These are phyloP conservation scores for Calliphora vomitoria DNA, from an alignment of 2,888 invertebrate species.

Conservation along the genomic window DNA sequence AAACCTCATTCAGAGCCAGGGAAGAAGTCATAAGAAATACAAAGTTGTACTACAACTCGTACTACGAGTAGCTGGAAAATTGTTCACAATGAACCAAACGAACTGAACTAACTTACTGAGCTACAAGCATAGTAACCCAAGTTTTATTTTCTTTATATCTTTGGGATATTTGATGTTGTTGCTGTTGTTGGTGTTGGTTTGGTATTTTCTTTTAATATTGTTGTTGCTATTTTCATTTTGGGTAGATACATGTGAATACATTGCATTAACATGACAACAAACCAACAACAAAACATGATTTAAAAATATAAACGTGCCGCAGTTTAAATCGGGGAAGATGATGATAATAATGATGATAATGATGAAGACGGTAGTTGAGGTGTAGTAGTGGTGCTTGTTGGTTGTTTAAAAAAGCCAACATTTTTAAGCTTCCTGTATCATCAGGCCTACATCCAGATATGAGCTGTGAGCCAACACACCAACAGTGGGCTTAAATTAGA, in stretches of 20 bases:
- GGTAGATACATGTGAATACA: conserved; percentile 60
- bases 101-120: conserved; percentile 66
- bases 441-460: conserved; percentile 19
- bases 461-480: not conserved
- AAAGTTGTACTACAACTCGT: conserved; percentile 5
- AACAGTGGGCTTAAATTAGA: conserved; percentile 23
- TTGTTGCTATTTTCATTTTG: conserved; percentile 25
- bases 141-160: conserved; percentile 42
- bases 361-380: not conserved
- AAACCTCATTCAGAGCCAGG: conserved; percentile 34
- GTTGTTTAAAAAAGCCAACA: conserved; percentile 35
- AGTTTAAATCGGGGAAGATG: conserved; percentile 52
- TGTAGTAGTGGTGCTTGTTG: not conserved
- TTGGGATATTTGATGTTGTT: not conserved
- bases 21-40: conserved; percentile 31
- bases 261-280: conserved; percentile 69
- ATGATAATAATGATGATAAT: conserved; percentile 45
- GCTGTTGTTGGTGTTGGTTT: not conserved
- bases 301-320: conserved; percentile 70
- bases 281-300: conserved; percentile 64
- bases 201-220: conserved; percentile 24
- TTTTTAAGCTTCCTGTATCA: conserved; percentile 63
- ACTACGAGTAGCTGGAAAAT: conserved; percentile 45
- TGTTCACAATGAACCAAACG: conserved; percentile 23
- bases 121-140: conserved; percentile 71